These are phyloP conservation scores for Pangasianodon gigas DNA, from an alignment of 2,113 vertebrate genomes.

Conservation along the genomic window DNA sequence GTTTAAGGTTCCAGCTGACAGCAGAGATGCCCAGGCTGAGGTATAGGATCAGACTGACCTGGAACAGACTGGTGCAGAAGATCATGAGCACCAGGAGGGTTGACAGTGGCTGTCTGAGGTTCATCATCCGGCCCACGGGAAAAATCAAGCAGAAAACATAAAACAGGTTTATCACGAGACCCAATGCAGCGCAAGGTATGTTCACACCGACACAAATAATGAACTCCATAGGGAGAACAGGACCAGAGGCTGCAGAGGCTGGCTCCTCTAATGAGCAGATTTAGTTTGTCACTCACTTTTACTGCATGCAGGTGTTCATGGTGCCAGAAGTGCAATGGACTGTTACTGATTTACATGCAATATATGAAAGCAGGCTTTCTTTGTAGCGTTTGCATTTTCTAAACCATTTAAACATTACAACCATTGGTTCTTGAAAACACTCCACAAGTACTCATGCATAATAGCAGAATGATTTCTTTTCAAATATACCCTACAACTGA, in stretches of 20 bases:
- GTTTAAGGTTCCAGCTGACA: neutral
- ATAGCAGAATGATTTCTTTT: neutral
- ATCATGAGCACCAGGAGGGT: neutral
- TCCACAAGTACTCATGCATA: neutral
- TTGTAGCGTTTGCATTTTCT: neutral
- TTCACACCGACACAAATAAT: neutral
- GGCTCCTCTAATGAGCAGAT: neutral
- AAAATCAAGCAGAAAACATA: slow-evolving; percentile 4
- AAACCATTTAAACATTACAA: neutral
- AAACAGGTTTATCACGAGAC: neutral
- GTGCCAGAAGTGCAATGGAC: neutral
- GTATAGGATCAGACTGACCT: neutral
- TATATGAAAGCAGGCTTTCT: neutral
- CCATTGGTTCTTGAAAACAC: neutral
- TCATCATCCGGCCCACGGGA: neutral
- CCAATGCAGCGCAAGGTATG: neutral
- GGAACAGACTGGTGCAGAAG: slow-evolving; percentile 7
- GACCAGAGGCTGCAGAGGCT: neutral
- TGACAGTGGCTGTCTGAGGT: slow-evolving; percentile 2
- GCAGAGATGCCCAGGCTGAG: neutral
- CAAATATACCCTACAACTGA: neutral
- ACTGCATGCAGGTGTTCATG: slow-evolving; percentile 4
- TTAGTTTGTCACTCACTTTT: neutral
- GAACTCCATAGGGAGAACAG: neutral
- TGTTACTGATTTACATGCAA: neutral